Conservation (phyloP, 1,140 invertebrate genomes). For the Daktulosphaira vitifoliae region DNA sequence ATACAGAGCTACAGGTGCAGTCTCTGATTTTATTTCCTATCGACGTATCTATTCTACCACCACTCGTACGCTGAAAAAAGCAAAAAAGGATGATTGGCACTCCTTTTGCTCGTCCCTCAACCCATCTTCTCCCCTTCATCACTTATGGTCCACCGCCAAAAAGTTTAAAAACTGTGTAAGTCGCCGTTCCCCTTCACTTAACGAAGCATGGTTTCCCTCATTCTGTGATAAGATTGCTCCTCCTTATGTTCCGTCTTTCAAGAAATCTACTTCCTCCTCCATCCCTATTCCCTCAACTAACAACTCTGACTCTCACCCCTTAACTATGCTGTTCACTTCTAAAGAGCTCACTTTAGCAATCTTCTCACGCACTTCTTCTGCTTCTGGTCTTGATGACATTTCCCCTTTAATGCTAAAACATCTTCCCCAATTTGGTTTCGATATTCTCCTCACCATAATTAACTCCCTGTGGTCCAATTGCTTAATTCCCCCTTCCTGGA, state of each 20-base stretch:
- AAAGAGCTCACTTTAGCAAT: background rate
- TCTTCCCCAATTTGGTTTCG: background rate
- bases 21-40: background rate
- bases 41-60: background rate
- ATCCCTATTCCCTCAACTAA: background rate
- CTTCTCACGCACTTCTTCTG: background rate
- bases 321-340: background rate
- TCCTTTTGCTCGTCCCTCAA: background rate
- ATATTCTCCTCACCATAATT: background rate
- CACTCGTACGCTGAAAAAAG: background rate
- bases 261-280: background rate
- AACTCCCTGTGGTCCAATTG: background rate
- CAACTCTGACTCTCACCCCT: no score
- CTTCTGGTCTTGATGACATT: background rate
- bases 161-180: background rate
- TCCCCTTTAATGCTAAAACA: slow-evolving; percentile 3
- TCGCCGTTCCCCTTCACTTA: background rate
- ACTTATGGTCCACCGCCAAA: background rate
- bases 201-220: background rate
- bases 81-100: background rate
- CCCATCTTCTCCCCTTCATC: background rate
- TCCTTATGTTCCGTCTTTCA: background rate
- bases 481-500: background rate
- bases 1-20: background rate
- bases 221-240: background rate